Evolutionary conservation across 1,140 invertebrate species (phyloP).

Genomic region (Drosophila busckii): DNA sequence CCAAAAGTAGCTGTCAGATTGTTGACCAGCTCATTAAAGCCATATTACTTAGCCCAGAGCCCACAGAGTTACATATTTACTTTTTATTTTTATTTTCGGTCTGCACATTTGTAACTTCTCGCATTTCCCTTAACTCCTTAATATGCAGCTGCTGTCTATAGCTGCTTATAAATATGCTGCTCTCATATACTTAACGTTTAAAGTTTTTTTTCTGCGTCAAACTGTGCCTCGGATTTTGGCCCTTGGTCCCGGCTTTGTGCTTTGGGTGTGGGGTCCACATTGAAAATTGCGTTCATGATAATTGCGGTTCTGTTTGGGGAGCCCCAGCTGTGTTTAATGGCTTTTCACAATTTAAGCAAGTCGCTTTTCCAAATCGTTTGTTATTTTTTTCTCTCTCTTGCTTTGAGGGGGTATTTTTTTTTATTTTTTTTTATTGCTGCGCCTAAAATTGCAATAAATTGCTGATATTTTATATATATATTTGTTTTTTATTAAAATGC

Average conservation of each 20-base stretch:
- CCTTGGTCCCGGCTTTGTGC: slow-evolving; percentile 1
- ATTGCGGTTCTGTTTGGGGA: slow-evolving; percentile 55
- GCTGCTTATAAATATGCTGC: slow-evolving; percentile 69
- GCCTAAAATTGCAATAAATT: slow-evolving; percentile 57
- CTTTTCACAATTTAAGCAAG: slow-evolving; percentile 73
- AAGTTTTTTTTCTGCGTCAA: slow-evolving; percentile 48
- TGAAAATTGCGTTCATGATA: slow-evolving; percentile 65
- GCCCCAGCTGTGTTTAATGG: slow-evolving; percentile 71
- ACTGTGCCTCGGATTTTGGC: slow-evolving; percentile 25
- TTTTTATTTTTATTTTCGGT: neutral
- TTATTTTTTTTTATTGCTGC: neutral
- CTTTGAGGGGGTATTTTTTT: slow-evolving; percentile 3
- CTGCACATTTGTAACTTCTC: too few relatives aligned
- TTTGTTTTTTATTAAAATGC: slow-evolving; percentile 70
- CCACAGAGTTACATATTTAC: neutral
- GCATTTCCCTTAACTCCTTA: neutral
- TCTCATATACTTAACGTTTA: slow-evolving; percentile 70
- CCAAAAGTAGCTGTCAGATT: neutral
- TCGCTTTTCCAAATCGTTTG: slow-evolving; percentile 59
- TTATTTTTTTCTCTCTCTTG: slow-evolving; percentile 15
- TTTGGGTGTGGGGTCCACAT: slow-evolving; percentile 4
- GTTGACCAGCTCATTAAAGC: slow-evolving; percentile 59
- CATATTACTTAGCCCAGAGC: slow-evolving; percentile 45
- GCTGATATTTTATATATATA: slow-evolving; percentile 62
- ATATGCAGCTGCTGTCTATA: slow-evolving; percentile 38